These are phyloP conservation scores for Heliconius aoede DNA, from an alignment of 2,888 invertebrate species.

Conservation along the genomic window DNA sequence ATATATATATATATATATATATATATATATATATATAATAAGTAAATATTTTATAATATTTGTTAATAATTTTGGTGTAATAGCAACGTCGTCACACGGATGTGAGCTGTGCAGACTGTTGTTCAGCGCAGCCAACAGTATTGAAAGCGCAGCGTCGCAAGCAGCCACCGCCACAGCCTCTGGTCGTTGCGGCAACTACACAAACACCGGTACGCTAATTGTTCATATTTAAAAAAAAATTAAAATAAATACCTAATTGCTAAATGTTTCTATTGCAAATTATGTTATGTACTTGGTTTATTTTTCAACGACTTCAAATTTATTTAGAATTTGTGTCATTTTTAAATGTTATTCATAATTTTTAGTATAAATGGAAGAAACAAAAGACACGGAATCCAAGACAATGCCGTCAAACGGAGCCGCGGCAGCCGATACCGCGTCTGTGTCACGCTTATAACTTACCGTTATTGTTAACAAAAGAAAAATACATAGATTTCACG, in stretches of 20 bases:
- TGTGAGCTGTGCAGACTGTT: conserved; percentile 71
- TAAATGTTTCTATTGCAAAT: neutral
- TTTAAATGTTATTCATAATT: conserved; percentile 28
- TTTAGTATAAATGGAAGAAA: conserved; percentile 35
- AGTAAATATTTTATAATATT: neutral
- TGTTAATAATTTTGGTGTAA: conserved; percentile 16
- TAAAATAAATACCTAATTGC: neutral
- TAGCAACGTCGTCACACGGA: conserved; percentile 60
- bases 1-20: too few relatives aligned
- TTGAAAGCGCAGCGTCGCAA: conserved; percentile 72
- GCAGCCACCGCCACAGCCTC: conserved; percentile 55
- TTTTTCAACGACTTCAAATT: neutral
- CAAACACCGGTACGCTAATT: conserved; percentile 31
- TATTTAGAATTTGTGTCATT: neutral
- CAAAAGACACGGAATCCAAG: conserved; percentile 26
- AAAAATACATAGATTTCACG: neutral
- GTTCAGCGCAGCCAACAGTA: conserved; percentile 69
- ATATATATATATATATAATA: neutral
- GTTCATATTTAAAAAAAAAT: neutral
- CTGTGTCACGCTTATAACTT: conserved; percentile 54
- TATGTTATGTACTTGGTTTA: neutral
- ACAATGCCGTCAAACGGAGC: conserved; percentile 33
- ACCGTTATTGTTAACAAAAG: conserved; percentile 13
- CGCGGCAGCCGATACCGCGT: conserved; percentile 54
- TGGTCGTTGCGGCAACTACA: conserved; percentile 29